A percentile compares a stretch with the other conserved stretches of the same genome.
These are phyloP conservation scores for Rhamnusium bicolor DNA, from an alignment of 2,888 invertebrate genomes.

Conservation along the genomic window DNA sequence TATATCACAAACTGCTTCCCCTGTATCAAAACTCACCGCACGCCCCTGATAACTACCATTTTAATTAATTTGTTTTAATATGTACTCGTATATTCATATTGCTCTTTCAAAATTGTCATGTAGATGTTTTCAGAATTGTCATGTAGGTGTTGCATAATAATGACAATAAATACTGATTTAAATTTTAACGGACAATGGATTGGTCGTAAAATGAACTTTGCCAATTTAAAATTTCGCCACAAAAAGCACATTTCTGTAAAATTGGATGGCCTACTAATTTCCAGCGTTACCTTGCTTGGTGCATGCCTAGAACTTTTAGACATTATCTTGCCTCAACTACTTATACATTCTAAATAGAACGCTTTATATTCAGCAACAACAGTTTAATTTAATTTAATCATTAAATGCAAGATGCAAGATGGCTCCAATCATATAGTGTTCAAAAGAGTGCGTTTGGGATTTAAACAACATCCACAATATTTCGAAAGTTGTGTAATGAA, in stretches of 20 bases:
- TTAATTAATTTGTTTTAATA: no score
- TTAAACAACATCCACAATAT: neutral
- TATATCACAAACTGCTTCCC: no score
- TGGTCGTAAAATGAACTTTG: no score
- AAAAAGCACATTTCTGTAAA: neutral
- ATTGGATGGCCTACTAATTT: neutral
- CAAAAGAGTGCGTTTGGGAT: neutral
- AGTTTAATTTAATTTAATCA: neutral
- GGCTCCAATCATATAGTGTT: neutral
- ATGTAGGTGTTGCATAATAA: no score
- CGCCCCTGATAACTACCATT: no score
- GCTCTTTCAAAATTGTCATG: no score
- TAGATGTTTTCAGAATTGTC: no score
- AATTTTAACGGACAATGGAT: no score
- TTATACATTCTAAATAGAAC: constrained; percentile 11
- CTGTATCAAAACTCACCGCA: no score
- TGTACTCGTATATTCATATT: no score
- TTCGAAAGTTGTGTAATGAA: neutral
- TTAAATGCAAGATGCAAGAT: constrained; percentile 1
- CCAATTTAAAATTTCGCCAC: no score
- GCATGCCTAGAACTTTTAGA: neutral
- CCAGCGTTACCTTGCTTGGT: neutral
- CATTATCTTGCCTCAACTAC: neutral
- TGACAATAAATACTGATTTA: no score
- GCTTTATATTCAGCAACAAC: neutral